Base-by-base conservation (phyloP, 1,140 invertebrate species). In the Amphibalanus amphitrite region DNA sequence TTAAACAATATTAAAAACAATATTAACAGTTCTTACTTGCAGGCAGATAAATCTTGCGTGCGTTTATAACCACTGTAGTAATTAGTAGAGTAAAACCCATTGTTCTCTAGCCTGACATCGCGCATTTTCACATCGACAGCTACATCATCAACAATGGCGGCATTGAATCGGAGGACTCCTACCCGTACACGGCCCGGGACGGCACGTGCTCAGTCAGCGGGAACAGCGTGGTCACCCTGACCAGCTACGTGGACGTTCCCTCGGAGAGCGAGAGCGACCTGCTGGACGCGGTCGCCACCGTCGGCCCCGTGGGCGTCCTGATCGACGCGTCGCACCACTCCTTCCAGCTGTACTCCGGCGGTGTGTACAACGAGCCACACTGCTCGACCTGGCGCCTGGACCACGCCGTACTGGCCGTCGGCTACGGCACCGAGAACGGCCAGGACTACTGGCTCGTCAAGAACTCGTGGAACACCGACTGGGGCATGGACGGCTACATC, bases 91-190 rank as follows among this genome's bases (percentile, higher is more conserved):
- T n/a, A n/a, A n/a, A n/a, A n/a, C n/a, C n/a, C n/a, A n/a, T n/a
- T n/a, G n/a, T n/a, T n/a, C n/a, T n/a, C n/a, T n/a, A n/a, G n/a
- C n/a, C n/a, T n/a, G n/a, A n/a, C n/a, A n/a, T n/a, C 4, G 33
- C 33, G 4, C 15, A 15, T 38, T 4, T 38, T 38, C 15, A 15
- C 33, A 4, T 15, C 33, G 15, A n/a, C 83, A 70, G 76, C 75
- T 99, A 98, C 80, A 88, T 99, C 76, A 92, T 89, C 80, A 87
- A 89, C 65, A 97, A 98, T 78, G 82, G 85, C 15, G 90, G 88
- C 6, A 83, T 99, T 73, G 95, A 99, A 80, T 97, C 94, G 8
- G 96, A 98, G 82, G 82, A 84, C 30, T 85, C 84, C 26, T 83
- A 83, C 67, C 75, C 76, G 3, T 78, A 78, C 71, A 73, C 75